Evolutionary conservation across 1,140 invertebrate species (phyloP).

Genomic region (Rhagoletis zephyria): DNA sequence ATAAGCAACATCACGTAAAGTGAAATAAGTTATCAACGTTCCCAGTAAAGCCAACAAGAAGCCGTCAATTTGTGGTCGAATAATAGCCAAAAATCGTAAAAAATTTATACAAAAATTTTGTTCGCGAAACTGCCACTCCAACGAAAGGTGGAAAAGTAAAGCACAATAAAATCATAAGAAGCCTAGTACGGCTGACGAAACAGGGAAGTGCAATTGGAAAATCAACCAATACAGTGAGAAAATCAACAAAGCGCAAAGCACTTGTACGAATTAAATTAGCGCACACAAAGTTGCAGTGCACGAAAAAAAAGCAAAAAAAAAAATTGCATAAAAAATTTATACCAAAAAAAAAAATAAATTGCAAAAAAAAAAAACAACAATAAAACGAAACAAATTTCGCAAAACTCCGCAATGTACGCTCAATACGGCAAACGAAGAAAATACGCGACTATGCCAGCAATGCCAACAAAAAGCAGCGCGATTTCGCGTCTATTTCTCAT

Average conservation of each 20-base stretch:
- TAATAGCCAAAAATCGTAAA: background rate
- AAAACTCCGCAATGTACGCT: constrained; percentile 47
- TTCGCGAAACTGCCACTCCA: background rate
- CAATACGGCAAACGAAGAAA: constrained; percentile 55
- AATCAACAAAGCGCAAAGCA: background rate
- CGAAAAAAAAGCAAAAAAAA: constrained; percentile 25
- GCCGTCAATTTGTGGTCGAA: background rate
- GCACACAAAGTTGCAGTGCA: constrained; percentile 43
- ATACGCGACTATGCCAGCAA: constrained; percentile 31
- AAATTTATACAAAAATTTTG: background rate
- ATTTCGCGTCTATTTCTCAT: constrained; percentile 40
- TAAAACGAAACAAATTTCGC: constrained; percentile 29
- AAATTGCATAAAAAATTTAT: constrained; percentile 30
- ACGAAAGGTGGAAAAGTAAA: background rate
- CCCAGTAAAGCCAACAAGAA: background rate
- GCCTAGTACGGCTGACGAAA: constrained; percentile 14
- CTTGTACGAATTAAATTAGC: constrained; percentile 36
- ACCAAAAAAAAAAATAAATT: constrained; percentile 50
- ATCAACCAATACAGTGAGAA: background rate
- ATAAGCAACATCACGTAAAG: background rate
- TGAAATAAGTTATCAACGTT: background rate
- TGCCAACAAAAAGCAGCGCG: constrained; percentile 20
- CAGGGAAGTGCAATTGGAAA: constrained; percentile 49
- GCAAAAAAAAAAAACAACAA: constrained; percentile 22
- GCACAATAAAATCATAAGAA: background rate